Base-by-base conservation (phyloP, 2,797 vertebrate species). In the Tenualosa thibaudeaui region DNA sequence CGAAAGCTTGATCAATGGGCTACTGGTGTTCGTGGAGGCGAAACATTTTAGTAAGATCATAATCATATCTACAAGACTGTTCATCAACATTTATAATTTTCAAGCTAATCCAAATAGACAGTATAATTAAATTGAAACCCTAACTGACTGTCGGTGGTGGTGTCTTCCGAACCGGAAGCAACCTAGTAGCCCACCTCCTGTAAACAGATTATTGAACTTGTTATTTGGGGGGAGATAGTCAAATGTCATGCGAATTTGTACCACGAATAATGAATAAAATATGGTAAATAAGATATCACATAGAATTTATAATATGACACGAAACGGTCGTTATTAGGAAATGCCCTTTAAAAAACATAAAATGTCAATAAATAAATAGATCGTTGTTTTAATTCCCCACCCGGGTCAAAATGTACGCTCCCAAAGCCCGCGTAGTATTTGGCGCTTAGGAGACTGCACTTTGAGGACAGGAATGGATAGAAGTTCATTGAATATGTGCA, bases 341-440 rank as follows among this genome's bases (percentile, higher is more conserved):
- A 43, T 17, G 8, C 6, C 17, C 46, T 0, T 8, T 43, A 22
- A 19, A 19, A 19, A 19, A 22, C 19, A 22, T 22, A 46, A 46
- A 78, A 43, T 78, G 17, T 22, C 15, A 5, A 43, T 78, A 46
- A 2, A 22, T 17, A 22, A 78, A 46, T 22, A 78, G 0, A 9
- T 17, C 5, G 22, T 2, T 78, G 17, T 46, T 78, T 78, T 19
- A 1, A 6, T 46, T 22, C 31, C 46, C 54, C 86, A 88, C 86
- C 86, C 85, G 0, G 82, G 5, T 81, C 12, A 46, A 49, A 86
- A 82, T 94, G 89, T 0, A 50, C 24, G 15, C 1, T 89, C 89
- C 93, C 92, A 83, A 85, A 86, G 90, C 93, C 94, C 93, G 94
- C 94, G 92, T 86, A 87, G 89, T 81, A 91, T 94, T 96, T 96